Evolutionary conservation across 2,113 vertebrate genomes (phyloP), one percentile per base, ranked within the genome.

Genomic region (Perca flavescens): DNA sequence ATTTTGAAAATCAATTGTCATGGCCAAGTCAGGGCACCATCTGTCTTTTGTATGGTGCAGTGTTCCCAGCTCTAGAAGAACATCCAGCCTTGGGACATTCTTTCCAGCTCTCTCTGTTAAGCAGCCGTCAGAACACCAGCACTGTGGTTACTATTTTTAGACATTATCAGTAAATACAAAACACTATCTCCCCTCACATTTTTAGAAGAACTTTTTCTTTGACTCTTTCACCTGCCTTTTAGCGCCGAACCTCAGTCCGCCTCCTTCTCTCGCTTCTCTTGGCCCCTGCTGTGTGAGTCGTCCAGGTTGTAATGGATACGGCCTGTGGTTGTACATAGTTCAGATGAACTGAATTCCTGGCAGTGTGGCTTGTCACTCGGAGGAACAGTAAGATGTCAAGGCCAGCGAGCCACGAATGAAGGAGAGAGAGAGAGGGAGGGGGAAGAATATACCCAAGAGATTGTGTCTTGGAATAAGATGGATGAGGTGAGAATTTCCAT

Each of bases 321-420:
- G 67, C 68, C 74, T 90, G 91, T 40, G 86, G 91, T 84, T 77
- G 53, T 34, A 77, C 88, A 87, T 88, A 80, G 80, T 72, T 89
- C 78, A 91, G 90, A 92, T 90, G 85, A 85, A 77, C 86, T 73
- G 87, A 78, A 93, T 92, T 93, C 88, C 85, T 88, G 87, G 77
- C 82, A 81, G 83, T 13, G 22, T 79, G 85, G 70, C 77, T 82
- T 68, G 74, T 85, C 80, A 83, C 86, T 76, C 50, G 7, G 77
- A 86, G 87, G 75, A 89, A 69, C 85, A 75, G 88, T 86, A 63
- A 88, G 87, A 92, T 82, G 90, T 91, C 86, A 84, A 60, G 69
- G 65, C 72, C 75, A 69, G 68, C 5, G 28, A 83, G 74, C 79
- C 53, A 49, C 82, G 73, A 86, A 63, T 72, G 82, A 84, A 66